A percentile compares a stretch with the other conserved stretches of the same genome.
These are phyloP conservation scores for Lymantria dispar DNA, from an alignment of 2,888 invertebrate genomes.

Conservation along the genomic window DNA sequence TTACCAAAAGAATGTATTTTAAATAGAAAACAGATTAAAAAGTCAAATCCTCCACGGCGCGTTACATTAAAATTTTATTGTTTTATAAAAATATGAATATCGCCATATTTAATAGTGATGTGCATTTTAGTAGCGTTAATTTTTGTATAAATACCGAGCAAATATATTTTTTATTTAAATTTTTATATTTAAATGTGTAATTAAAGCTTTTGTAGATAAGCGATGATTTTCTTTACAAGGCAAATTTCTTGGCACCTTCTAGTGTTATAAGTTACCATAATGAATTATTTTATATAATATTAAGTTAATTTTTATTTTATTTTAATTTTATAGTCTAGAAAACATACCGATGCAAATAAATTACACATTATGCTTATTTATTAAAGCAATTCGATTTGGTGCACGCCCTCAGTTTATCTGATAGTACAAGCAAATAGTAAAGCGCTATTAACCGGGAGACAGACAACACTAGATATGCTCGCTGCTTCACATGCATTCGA, in stretches of 20 bases:
- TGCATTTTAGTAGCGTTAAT: not conserved
- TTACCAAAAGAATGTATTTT: not conserved
- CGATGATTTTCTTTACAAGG: not conserved
- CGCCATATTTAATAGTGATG: not conserved
- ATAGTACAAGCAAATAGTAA: not conserved
- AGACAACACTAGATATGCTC: no score
- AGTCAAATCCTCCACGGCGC: not conserved
- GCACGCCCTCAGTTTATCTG: slow-evolving; percentile 29
- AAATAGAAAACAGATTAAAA: not conserved
- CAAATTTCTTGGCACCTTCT: not conserved
- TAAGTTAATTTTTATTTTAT: not conserved
- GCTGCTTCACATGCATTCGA: no score
- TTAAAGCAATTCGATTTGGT: slow-evolving; percentile 27
- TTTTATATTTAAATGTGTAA: not conserved
- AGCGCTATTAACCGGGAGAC: not conserved
- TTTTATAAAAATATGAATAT: not conserved
- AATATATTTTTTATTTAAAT: not conserved
- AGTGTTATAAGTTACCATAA: not conserved
- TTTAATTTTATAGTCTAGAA: not conserved
- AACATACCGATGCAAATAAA: not conserved
- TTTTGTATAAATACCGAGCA: not conserved
- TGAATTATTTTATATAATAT: not conserved
- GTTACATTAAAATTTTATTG: not conserved
- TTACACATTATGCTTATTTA: slow-evolving; percentile 12
- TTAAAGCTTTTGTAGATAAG: not conserved